Conservation (phyloP, 2,113 vertebrate genomes). For the Indicator maculatus region DNA sequence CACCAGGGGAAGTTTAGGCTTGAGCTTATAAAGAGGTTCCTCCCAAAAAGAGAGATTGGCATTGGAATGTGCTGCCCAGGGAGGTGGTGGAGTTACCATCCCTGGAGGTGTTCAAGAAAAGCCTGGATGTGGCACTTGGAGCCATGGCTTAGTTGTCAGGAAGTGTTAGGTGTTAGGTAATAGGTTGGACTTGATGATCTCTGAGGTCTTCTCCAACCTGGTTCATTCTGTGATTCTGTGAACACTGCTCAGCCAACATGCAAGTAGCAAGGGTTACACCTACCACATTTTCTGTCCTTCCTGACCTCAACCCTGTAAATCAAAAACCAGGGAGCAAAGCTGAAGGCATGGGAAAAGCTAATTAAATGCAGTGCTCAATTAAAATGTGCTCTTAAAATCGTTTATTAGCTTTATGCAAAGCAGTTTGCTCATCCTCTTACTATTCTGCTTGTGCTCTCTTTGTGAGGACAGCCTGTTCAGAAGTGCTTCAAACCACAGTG, state of each 20-base stretch:
- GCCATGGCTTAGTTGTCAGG: too few species aligned
- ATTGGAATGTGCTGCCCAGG: too few species aligned
- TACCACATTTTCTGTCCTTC: background rate
- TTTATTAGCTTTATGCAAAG: background rate
- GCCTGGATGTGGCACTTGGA: too few species aligned
- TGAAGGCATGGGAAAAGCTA: constrained; percentile 24
- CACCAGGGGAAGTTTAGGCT: too few species aligned
- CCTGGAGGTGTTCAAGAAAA: too few species aligned
- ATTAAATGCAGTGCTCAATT: background rate
- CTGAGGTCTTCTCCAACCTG: too few species aligned
- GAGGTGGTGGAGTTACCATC: too few species aligned
- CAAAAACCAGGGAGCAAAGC: background rate
- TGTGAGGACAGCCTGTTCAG: background rate
- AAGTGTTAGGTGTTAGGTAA: too few species aligned
- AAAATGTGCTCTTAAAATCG: background rate
- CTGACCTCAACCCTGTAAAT: background rate
- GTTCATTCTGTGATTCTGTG: too few species aligned
- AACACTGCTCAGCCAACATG: accelerated
- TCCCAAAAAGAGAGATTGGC: too few species aligned
- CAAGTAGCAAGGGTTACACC: background rate
- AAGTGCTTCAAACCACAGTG: background rate
- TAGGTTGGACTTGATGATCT: too few species aligned
- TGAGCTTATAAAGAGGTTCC: too few species aligned
- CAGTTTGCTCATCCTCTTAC: constrained; percentile 4
- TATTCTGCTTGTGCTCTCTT: background rate